Evolutionary conservation across 2,888 invertebrate species (phyloP).

Genomic region (Papilio elwesi): DNA sequence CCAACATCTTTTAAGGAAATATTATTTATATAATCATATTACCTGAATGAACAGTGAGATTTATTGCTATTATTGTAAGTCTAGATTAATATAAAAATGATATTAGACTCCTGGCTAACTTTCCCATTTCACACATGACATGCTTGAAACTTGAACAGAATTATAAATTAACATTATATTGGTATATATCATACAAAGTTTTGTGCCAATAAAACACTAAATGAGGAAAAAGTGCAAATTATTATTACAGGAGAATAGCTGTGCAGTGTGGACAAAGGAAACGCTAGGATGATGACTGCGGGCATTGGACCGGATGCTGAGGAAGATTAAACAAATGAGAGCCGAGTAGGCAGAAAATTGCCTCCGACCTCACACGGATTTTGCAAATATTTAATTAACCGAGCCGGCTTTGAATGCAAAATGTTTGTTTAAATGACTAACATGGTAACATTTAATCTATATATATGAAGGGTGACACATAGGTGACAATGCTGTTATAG

Average conservation of each 20-base stretch:
- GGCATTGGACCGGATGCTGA: not conserved
- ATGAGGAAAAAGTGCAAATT: not conserved
- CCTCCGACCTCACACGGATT: slow-evolving; percentile 14
- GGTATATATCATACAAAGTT: not conserved
- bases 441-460: not conserved
- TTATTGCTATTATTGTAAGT: too few species aligned
- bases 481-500: too few species aligned
- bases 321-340: slow-evolving; percentile 22
- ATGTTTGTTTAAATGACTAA: slow-evolving; percentile 4
- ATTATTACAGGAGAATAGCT: not conserved
- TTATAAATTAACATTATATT: too few species aligned
- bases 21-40: too few species aligned
- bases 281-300: slow-evolving; percentile 3
- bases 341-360: slow-evolving; percentile 17
- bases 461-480: too few species aligned
- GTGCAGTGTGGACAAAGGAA: not conserved
- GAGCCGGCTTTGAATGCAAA: not conserved
- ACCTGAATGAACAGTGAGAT: too few species aligned
- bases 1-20: too few species aligned
- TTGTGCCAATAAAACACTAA: not conserved
- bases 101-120: too few species aligned
- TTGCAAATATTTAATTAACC: slow-evolving; percentile 20
- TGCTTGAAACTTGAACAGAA: too few species aligned
- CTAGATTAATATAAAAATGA: too few species aligned
- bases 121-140: too few species aligned